A percentile compares a stretch with the other conserved stretches of the same genome.
Evolutionary conservation across 2,113 vertebrate species (phyloP).

Genomic region (Spea bombifrons): DNA sequence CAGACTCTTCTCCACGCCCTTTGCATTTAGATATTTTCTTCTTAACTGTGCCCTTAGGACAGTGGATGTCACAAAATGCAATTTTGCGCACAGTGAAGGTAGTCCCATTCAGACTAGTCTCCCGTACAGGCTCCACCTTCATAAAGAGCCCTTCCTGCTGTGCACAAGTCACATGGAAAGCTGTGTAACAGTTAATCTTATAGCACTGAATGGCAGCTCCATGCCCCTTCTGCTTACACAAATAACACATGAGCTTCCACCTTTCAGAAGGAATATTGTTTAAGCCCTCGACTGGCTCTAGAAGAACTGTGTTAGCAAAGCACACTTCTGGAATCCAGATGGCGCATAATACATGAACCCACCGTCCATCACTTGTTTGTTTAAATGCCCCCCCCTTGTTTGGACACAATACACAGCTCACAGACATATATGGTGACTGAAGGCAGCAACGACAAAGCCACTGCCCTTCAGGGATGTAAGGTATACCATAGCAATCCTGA

Average conservation of each 20-base stretch:
- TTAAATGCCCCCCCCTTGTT: conserved; percentile 96
- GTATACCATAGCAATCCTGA: conserved; percentile 95
- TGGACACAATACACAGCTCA: conserved; percentile 93
- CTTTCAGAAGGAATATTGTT: conserved; percentile 88
- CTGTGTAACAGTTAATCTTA: conserved; percentile 96
- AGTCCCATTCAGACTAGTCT: conserved; percentile 87
- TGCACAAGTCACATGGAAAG: conserved; percentile 95
- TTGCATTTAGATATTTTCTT: conserved; percentile 57
- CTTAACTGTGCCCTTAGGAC: conserved; percentile 66
- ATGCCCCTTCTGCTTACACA: conserved; percentile 92
- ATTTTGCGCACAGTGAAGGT: conserved; percentile 95
- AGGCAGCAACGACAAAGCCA: conserved; percentile 97
- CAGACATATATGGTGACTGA: conserved; percentile 88
- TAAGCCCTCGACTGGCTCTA: conserved; percentile 94
- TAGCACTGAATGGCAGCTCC: conserved; percentile 96
- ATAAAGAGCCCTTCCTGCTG: conserved; percentile 93
- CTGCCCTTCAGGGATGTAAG: conserved; percentile 95
- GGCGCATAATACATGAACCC: conserved; percentile 96
- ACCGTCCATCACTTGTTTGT: conserved; percentile 90
- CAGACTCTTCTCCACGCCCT: conserved; percentile 66
- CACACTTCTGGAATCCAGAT: conserved; percentile 99
- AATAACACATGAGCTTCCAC: conserved; percentile 93
- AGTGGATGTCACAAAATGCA: conserved; percentile 88
- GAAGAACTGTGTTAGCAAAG: conserved; percentile 95
- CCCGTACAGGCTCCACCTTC: conserved; percentile 96